A percentile compares a stretch with the other conserved stretches of the same genome.
Evolutionary conservation across 2,888 invertebrate species (phyloP).

Genomic region (Tridacna crocea): DNA sequence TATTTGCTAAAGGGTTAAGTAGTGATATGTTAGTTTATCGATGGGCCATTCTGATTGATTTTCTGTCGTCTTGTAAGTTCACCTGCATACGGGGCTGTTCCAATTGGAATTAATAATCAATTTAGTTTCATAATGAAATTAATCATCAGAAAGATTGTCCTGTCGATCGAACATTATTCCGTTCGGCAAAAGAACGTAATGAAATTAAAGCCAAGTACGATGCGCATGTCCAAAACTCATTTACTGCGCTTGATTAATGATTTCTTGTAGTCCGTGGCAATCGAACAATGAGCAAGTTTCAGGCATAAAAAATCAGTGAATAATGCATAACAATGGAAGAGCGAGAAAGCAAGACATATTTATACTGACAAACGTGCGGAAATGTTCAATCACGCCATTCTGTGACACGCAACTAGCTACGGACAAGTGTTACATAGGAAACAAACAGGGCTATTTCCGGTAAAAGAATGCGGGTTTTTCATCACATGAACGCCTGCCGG

Average conservation of each 20-base stretch:
- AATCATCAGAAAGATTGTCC: neutral
- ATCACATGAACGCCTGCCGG: no score
- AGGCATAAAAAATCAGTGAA: conserved; percentile 22
- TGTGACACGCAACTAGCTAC: conserved; percentile 9
- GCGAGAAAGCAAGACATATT: conserved; percentile 19
- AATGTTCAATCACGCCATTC: conserved; percentile 22
- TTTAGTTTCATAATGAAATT: conserved; percentile 14
- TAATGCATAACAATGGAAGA: conserved; percentile 15
- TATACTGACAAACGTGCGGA: conserved; percentile 24
- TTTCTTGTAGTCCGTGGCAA: conserved; percentile 25
- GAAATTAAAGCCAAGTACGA: conserved; percentile 11
- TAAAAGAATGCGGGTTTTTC: neutral
- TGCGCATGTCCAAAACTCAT: conserved; percentile 20
- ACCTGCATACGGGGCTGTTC: neutral
- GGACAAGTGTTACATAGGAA: conserved; percentile 4
- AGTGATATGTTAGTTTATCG: neutral
- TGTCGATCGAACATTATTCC: conserved; percentile 21
- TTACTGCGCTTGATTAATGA: conserved; percentile 24
- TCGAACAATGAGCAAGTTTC: conserved; percentile 19
- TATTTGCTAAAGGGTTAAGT: neutral
- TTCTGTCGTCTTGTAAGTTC: neutral
- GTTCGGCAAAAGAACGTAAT: conserved; percentile 17
- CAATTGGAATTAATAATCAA: neutral
- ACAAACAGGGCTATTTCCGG: conserved; percentile 7
- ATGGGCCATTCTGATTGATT: neutral